phyloP scores from a whole-genome alignment of 2,113 vertebrate species.

The Cettia cetti region DNA sequence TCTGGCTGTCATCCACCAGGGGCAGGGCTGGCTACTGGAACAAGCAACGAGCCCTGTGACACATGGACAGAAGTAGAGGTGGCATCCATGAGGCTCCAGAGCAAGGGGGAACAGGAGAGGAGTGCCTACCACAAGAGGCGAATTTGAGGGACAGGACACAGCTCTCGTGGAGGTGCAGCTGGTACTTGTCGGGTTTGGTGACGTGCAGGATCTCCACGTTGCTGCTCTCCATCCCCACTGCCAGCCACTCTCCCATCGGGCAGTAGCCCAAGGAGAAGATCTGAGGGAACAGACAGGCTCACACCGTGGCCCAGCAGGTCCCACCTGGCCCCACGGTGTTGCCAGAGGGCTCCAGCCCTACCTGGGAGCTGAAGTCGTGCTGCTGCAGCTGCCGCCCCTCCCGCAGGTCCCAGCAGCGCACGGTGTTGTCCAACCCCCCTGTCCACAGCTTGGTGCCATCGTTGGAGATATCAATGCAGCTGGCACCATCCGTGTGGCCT shows the following conservation, averaged over 20 bases:
- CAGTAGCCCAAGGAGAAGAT: slow-evolving; percentile 3
- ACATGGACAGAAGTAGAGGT: accelerated
- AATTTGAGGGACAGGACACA: slow-evolving; percentile 90
- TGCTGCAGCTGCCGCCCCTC: slow-evolving; percentile 80
- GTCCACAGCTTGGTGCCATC: slow-evolving; percentile 75
- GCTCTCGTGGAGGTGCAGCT: slow-evolving; percentile 78
- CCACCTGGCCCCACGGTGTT: not conserved
- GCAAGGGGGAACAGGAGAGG: not conserved
- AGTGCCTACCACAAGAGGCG: slow-evolving; percentile 80
- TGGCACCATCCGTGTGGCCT: slow-evolving; percentile 77
- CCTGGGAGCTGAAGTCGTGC: slow-evolving; percentile 78
- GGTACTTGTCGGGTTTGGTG: slow-evolving; percentile 9
- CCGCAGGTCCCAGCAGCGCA: slow-evolving; percentile 80
- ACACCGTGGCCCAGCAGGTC: not conserved
- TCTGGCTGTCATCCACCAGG: not conserved
- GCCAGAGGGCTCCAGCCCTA: not conserved
- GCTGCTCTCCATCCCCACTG: not conserved
- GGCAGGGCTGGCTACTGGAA: not conserved
- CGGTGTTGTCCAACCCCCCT: slow-evolving; percentile 74
- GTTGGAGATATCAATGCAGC: slow-evolving; percentile 77
- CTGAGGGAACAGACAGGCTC: not conserved
- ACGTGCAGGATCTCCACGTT: slow-evolving; percentile 16
- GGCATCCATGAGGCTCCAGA: not conserved
- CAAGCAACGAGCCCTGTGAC: accelerated
- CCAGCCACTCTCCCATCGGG: not conserved